phyloP scores from a whole-genome alignment of 2,797 vertebrate genomes.

The Podargus strigoides region DNA sequence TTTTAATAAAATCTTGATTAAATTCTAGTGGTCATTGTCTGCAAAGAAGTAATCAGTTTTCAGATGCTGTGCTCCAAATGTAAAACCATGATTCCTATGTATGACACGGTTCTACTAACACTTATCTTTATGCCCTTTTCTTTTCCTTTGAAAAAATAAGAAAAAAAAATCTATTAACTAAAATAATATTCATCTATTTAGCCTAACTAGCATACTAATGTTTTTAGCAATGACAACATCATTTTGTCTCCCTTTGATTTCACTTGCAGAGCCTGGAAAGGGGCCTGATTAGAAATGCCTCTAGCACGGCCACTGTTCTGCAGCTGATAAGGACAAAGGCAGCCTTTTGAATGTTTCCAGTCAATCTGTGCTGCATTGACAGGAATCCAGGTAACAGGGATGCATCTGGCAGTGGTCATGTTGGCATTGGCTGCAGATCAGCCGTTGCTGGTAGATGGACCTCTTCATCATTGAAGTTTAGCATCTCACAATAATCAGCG shows the following conservation, averaged over 20 bases:
- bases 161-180: background rate
- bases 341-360: background rate
- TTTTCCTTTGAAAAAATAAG: background rate
- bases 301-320: background rate
- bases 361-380: background rate
- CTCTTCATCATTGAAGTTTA: background rate
- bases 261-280: background rate
- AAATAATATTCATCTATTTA: background rate
- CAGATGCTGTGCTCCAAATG: background rate
- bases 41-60: background rate
- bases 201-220: fast-evolving
- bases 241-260: background rate
- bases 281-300: background rate
- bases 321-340: background rate
- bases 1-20: background rate
- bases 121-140: background rate
- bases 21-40: background rate
- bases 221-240: background rate
- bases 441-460: background rate
- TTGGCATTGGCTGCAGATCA: background rate
- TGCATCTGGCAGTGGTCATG: background rate
- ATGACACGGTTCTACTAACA: background rate
- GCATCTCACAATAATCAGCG: background rate
- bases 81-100: background rate
- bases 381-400: background rate